Evolutionary conservation across 2,113 vertebrate genomes (phyloP), one percentile per base, ranked within the genome.

Genomic region (Caloenas nicobarica): DNA sequence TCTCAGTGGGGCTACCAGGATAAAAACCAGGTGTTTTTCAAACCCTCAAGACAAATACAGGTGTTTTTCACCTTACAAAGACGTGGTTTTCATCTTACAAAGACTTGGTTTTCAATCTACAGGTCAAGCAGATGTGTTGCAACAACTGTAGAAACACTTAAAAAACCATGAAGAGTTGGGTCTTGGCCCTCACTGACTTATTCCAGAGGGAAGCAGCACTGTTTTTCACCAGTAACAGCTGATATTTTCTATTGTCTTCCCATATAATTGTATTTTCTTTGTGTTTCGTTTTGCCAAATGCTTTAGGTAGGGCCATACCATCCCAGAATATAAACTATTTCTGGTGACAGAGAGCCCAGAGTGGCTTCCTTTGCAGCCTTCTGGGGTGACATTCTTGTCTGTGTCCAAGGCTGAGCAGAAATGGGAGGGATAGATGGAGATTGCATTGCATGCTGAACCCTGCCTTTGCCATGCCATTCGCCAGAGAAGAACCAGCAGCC

Each of bases 111-210:
- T 83, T 80, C 40, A 81, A 38, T 68, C 54, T 85, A 44, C n/a
- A 50, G 58, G 64, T 57, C 50, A 76, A 87, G 34, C 8, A 87
- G 34, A 3, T 61, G 48, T 56, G 87, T 89, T 68, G 11, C 57
- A 80, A 10, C 10, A 24, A 9, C 22, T 26, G 5, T 34, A 56
- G n/a, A 86, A 96, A 64, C 11, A 74, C 7, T 54, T 78, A 53
- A 7, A 33, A 68, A 64, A 22, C 11, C 3, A 31, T 1, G 1
- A n/a, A 54, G n/a, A 69, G 6, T 16, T 65, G 11, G 2, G 10
- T 79, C 9, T 46, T 58, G 17, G 26, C 40, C 24, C 22, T 64
- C 24, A 34, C 5, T 56, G 34, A 60, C 13, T 58, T 84, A 72
- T 31, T 93, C 21, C 15, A 82, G 29, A 24, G 22, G n/a, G 44